Evolutionary conservation across 1,140 invertebrate genomes (phyloP).

Genomic region (Venturia canescens): DNA sequence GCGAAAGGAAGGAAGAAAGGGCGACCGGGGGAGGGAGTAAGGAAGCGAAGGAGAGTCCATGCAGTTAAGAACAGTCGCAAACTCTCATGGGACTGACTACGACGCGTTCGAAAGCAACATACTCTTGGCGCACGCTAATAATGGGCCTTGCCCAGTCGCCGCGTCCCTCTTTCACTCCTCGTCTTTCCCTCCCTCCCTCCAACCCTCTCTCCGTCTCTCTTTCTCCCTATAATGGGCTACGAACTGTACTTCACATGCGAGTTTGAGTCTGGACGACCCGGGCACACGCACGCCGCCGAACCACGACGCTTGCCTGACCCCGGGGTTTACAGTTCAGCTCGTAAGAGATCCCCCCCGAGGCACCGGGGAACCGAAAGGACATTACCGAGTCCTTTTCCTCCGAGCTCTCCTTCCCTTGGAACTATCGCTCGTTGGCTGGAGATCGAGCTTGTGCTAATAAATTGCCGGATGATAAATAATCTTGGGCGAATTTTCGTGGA

Average conservation of each 20-base stretch:
- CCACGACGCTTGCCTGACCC: conserved; percentile 39
- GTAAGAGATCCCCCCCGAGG: conserved; percentile 15
- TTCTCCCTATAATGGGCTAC: background rate
- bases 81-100: conserved; percentile 5
- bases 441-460: too few species aligned
- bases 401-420: background rate
- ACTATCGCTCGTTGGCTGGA: background rate
- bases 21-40: too few species aligned
- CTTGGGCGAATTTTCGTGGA: too few species aligned
- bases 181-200: too few species aligned
- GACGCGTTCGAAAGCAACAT: background rate
- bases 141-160: conserved; percentile 12
- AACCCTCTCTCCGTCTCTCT: too few species aligned
- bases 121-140: background rate
- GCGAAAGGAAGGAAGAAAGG: too few species aligned
- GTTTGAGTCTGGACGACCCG: conserved; percentile 28
- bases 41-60: background rate
- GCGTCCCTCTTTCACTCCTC: background rate
- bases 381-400: background rate
- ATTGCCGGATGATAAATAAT: conserved; percentile 40
- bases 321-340: conserved; percentile 39
- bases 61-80: background rate
- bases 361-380: conserved; percentile 5
- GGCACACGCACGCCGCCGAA: conserved; percentile 20
- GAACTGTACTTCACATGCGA: background rate